Evolutionary conservation across 30 jellyfish, hydroid and myxozoan species (phyloP), one percentile per base, ranked within the genome.

Genomic region (Sanderia malayensis): DNA sequence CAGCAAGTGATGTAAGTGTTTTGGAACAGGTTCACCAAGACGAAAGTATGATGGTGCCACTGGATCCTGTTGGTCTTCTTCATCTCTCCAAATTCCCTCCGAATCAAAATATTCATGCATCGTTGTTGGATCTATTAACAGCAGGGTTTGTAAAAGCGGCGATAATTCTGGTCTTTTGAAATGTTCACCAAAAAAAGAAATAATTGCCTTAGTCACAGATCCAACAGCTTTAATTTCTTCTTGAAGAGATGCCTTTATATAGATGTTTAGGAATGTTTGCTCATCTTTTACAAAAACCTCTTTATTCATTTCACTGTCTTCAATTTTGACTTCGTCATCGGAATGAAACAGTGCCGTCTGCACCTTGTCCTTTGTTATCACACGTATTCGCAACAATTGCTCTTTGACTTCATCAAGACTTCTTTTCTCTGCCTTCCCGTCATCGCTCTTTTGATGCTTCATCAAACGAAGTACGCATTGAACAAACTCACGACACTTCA

Each of bases 21-120:
- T 23, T 1, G 96, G 96, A 20, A 86, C 96, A 4, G 30, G 34
- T n/a, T 52, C 96, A n/a, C 96, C 96, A 28, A 75, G 80, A 0
- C 27, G 10, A 26, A 82, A 88, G 17, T 26, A 31, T 26, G 53
- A 66, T 2, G 68, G 70, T 20, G 20, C 33, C 0, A n/a, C 28
- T 21, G 29, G 28, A 10, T 10, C 29, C 8, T 31, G 6, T 11
- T 24, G 8, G 8, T 82, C 67, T 23, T 15, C 30, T 11, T 20
- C 52, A 21, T 58, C 79, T 19, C 57, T 37, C 11, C 55, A 22
- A 21, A 85, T 74, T 4, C 70, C 58, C 22, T 23, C 66, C 1
- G 32, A 58, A 61, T 85, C 86, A 22, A 85, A 83, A 27, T 21
- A 55, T 6, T 28, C 53, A 13, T 86, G 75, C 83, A 85, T 55